Base-by-base conservation (phyloP, 2,113 vertebrate species). In the Menura novaehollandiae region DNA sequence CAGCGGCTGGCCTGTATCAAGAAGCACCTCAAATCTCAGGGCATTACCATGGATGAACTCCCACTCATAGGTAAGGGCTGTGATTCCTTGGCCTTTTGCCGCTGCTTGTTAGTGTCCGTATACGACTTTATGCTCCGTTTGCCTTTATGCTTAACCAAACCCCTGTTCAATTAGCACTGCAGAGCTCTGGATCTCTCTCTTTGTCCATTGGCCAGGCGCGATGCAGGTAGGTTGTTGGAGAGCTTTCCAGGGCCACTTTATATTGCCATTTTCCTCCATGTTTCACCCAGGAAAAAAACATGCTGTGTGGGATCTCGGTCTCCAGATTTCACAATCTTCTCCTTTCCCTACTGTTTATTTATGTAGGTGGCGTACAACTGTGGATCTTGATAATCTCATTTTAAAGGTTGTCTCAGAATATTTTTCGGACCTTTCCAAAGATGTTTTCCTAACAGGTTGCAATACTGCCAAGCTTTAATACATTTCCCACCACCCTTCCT, bases 1-100 rank as follows among this genome's bases (percentile, higher is more conserved):
- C 99, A 99, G 98, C 99, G 98, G 88, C 98, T 99, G 96, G 99
- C 99, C 98, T 99, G 99, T 98, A 99, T 99, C 97, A 99, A 99
- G 98, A 99, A 99, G 98, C 99, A 99, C 98, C 99, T 99, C 98
- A 99, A 98, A 99, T 99, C 99, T 99, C 99, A 99, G 99, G 99
- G 99, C 99, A 99, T 99, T 98, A 98, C 98, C 97, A 99, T 99
- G 99, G 99, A 99, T 20, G 99, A 99, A 97, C 99, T 99, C 88
- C 99, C 99, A 39, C 99, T 99, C 97, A 99, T 99, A 96, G 99
- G 99, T 99, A 97, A 99, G 99, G 90, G 82, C 89, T 95, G 86
- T 73, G 89, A 18, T 71, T 79, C 78, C 5, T 68, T 83, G 87
- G 76, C 62, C 41, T 95, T 78, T 84, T 51, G 76, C 77, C 2